These are phyloP conservation scores for Spea bombifrons DNA, from an alignment of 2,113 vertebrate genomes.

Conservation along the genomic window DNA sequence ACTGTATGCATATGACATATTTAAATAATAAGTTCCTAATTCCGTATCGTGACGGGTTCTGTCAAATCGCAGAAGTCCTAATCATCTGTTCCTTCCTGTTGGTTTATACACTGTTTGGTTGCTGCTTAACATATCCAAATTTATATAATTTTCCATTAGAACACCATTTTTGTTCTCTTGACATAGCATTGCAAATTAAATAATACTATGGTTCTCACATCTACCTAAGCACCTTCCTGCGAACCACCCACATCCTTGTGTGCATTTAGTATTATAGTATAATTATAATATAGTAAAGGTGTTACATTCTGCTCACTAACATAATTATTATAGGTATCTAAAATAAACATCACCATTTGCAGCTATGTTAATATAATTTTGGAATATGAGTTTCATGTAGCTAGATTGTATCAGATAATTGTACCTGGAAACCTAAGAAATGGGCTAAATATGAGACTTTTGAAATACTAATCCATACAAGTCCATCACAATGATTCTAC, in stretches of 20 bases:
- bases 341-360: no score
- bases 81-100: background rate
- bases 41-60: no score
- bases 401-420: no score
- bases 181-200: conserved; percentile 12
- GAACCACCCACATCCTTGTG: background rate
- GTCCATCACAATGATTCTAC: no score
- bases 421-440: no score
- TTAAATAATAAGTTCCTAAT: background rate
- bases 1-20: background rate
- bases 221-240: background rate
- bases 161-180: background rate
- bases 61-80: no score
- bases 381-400: no score
- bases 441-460: no score
- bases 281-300: background rate
- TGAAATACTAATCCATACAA: no score
- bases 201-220: conserved; percentile 12
- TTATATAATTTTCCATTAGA: background rate
- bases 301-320: background rate
- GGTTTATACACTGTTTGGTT: conserved; percentile 16
- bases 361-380: no score
- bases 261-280: background rate
- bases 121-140: conserved; percentile 28
- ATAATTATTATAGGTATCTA: background rate